Evolutionary conservation across 2,113 vertebrate species (phyloP).

Genomic region (Diadophis punctatus): DNA sequence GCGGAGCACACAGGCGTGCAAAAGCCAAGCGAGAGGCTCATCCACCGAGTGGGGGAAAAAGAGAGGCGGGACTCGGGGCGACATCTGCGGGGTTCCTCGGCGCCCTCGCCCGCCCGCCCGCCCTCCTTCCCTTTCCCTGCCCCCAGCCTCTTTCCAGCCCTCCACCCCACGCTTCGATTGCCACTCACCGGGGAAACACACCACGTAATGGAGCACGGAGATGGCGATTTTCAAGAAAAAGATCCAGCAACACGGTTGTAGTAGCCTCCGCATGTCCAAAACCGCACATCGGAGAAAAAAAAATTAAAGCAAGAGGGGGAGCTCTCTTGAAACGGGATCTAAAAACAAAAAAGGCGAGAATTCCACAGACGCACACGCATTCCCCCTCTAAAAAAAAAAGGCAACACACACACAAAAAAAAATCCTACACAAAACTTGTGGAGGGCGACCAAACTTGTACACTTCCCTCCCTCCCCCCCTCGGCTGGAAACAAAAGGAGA

Average conservation of each 20-base stretch:
- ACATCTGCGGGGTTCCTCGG: background rate
- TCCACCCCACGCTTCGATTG: background rate
- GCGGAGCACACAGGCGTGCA: background rate
- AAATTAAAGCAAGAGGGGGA: constrained; percentile 46
- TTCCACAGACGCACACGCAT: background rate
- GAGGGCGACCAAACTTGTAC: background rate
- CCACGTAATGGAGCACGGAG: constrained; percentile 81
- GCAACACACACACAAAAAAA: background rate
- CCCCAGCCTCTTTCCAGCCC: background rate
- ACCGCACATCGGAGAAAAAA: constrained; percentile 82
- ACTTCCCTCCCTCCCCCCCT: background rate
- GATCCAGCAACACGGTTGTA: constrained; percentile 93
- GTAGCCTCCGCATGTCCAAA: constrained; percentile 91
- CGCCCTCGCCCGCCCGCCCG: background rate
- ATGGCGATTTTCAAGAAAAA: constrained; percentile 80
- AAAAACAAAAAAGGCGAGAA: background rate
- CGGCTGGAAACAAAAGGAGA: background rate
- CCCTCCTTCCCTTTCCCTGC: background rate
- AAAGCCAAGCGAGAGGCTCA: background rate
- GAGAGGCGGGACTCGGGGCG: background rate
- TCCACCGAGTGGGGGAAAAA: too few relatives aligned
- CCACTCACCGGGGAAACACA: constrained; percentile 90
- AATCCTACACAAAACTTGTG: background rate
- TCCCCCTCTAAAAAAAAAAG: background rate
- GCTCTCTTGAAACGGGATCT: constrained; percentile 28